Percentiles rank a stretch among this genome's conserved stretches.
These are phyloP conservation scores for Anhinga rufa DNA, from an alignment of 2,113 vertebrate genomes.

Conservation along the genomic window DNA sequence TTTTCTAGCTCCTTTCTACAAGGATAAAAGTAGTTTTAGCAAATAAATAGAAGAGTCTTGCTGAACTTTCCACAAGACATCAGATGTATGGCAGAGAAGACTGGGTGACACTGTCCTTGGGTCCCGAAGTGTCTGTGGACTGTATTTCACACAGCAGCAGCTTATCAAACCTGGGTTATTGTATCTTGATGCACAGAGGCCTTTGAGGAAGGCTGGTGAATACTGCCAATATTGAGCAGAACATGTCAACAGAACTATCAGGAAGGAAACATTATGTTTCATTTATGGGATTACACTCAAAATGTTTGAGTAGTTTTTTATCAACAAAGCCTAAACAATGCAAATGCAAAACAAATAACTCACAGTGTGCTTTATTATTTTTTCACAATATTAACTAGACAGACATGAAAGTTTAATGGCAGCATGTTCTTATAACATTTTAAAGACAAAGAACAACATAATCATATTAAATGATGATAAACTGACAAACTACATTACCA, in stretches of 20 bases:
- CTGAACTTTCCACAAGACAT: neutral
- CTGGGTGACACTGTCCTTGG: neutral
- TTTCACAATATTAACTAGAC: constrained; percentile 67
- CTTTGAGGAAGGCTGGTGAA: neutral
- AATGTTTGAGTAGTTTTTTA: neutral
- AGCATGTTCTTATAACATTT: constrained; percentile 59
- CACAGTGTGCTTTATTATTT: constrained; percentile 70
- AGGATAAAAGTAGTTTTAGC: neutral
- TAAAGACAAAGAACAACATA: constrained; percentile 60
- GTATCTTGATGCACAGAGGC: neutral
- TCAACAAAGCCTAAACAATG: neutral
- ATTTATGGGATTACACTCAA: neutral
- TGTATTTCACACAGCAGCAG: neutral
- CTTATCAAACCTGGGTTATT: neutral
- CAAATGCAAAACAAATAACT: constrained; percentile 37
- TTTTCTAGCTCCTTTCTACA: neutral
- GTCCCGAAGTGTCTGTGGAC: neutral
- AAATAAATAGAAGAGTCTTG: neutral
- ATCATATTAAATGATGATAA: constrained; percentile 62
- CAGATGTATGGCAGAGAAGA: neutral
- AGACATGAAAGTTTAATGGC: constrained; percentile 62
- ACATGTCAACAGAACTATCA: neutral
- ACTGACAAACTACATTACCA: constrained; percentile 56
- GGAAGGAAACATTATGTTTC: neutral
- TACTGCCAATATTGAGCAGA: neutral